These are phyloP conservation scores for Sparus aurata DNA, from an alignment of 2,797 vertebrate genomes.

Conservation along the genomic window DNA sequence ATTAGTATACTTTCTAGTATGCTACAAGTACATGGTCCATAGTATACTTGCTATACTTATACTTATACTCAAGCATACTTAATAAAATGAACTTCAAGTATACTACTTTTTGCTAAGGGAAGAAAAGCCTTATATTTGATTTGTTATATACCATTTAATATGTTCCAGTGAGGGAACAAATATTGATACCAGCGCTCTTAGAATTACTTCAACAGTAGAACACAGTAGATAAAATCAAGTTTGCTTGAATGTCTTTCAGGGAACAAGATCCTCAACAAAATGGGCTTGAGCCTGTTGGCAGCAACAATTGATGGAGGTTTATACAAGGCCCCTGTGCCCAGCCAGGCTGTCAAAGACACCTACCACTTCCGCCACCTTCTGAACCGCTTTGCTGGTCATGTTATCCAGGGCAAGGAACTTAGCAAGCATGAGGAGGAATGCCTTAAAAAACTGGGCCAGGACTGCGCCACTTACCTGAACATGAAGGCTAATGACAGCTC, in stretches of 20 bases:
- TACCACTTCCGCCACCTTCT: slow-evolving; percentile 85
- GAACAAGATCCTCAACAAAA: slow-evolving; percentile 86
- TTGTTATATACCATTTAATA: no score
- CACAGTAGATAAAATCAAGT: neutral
- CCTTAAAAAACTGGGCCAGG: slow-evolving; percentile 74
- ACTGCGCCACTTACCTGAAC: slow-evolving; percentile 78
- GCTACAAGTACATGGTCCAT: no score
- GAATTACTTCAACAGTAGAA: neutral
- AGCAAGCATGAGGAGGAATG: slow-evolving; percentile 53
- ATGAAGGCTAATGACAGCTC: slow-evolving; percentile 74
- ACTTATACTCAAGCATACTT: no score
- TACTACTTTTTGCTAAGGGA: no score
- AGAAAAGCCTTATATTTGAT: no score
- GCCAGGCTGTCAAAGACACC: slow-evolving; percentile 34
- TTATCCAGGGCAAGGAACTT: slow-evolving; percentile 60
- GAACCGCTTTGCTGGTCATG: slow-evolving; percentile 70
- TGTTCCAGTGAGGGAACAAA: neutral
- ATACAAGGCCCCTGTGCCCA: slow-evolving; percentile 65
- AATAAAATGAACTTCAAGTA: no score
- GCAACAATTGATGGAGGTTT: slow-evolving; percentile 19
- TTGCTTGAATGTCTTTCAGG: slow-evolving; percentile 66
- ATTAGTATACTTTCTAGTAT: no score
- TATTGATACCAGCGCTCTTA: neutral
- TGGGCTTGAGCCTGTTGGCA: slow-evolving; percentile 84
- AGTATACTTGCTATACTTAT: no score